Conservation (phyloP, 2,113 vertebrate species). For the Crypturellus undulatus region DNA sequence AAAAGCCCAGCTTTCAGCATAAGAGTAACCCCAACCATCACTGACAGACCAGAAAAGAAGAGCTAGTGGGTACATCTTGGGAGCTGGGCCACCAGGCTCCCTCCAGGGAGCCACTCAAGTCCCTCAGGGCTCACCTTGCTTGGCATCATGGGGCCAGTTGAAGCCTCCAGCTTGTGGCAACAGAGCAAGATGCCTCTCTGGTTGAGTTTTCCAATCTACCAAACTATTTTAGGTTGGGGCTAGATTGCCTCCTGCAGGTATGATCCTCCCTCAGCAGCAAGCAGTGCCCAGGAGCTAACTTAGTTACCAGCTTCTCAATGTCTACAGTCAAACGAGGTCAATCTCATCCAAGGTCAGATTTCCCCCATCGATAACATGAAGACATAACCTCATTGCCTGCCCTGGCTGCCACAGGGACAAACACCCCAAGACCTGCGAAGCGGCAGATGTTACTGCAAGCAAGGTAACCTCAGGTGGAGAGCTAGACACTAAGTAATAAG, state of each 20-base stretch:
- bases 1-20: not conserved
- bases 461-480: not conserved
- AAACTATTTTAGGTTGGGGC: not conserved
- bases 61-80: not conserved
- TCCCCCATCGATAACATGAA: not conserved
- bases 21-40: not conserved
- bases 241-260: not conserved
- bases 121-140: not conserved
- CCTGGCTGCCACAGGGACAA: not conserved
- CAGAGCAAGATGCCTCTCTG: not conserved
- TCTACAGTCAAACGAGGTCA: not conserved
- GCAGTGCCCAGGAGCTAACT: not conserved
- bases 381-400: not conserved
- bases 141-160: not conserved
- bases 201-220: not conserved
- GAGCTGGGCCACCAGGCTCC: not conserved
- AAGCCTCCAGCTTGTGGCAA: not conserved
- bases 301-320: not conserved
- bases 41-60: not conserved
- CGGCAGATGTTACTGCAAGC: not conserved
- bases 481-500: not conserved
- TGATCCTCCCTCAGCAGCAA: not conserved
- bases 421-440: not conserved
- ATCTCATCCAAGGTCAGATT: not conserved
- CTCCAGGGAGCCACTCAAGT: not conserved